Conservation (phyloP, 1,140 invertebrate species). For the Drosophila orena region DNA sequence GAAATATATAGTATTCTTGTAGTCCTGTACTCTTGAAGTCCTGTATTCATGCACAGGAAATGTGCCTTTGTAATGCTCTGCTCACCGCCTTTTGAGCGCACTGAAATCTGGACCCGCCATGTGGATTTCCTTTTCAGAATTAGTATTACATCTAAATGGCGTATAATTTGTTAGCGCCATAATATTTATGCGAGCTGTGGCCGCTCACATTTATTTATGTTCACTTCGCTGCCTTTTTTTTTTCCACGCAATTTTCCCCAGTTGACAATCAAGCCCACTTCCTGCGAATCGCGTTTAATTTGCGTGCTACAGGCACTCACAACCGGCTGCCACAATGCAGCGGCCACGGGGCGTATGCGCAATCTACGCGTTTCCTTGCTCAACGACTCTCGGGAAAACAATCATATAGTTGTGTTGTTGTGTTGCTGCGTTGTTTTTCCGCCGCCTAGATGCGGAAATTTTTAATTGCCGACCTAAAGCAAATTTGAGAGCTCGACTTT, state of each 20-base stretch:
- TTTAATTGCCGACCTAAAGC: constrained; percentile 72
- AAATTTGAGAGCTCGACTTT: constrained; percentile 33
- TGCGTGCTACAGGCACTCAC: constrained; percentile 34
- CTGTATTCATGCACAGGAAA: neutral
- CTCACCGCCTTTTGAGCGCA: constrained; percentile 41
- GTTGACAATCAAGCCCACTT: constrained; percentile 63
- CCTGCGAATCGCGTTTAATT: constrained; percentile 61
- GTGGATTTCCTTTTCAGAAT: constrained; percentile 75
- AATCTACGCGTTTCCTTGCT: constrained; percentile 39
- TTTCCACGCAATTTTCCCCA: constrained; percentile 40
- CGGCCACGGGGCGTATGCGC: constrained; percentile 66
- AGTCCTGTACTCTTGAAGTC: too few relatives aligned
- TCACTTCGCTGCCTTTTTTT: constrained; percentile 50
- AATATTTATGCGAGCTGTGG: constrained; percentile 73
- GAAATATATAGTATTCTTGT: neutral
- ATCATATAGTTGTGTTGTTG: constrained; percentile 73
- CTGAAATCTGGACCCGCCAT: constrained; percentile 60
- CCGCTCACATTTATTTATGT: constrained; percentile 58
- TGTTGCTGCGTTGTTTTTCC: constrained; percentile 51
- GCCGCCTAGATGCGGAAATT: constrained; percentile 68
- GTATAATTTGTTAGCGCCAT: constrained; percentile 81
- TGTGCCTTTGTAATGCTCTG: constrained; percentile 41
- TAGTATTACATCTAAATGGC: constrained; percentile 84
- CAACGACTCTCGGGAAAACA: constrained; percentile 46
- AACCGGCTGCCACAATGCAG: constrained; percentile 65